phyloP scores from a whole-genome alignment of 2,888 invertebrate species.

The Micoletzkya japonica region DNA sequence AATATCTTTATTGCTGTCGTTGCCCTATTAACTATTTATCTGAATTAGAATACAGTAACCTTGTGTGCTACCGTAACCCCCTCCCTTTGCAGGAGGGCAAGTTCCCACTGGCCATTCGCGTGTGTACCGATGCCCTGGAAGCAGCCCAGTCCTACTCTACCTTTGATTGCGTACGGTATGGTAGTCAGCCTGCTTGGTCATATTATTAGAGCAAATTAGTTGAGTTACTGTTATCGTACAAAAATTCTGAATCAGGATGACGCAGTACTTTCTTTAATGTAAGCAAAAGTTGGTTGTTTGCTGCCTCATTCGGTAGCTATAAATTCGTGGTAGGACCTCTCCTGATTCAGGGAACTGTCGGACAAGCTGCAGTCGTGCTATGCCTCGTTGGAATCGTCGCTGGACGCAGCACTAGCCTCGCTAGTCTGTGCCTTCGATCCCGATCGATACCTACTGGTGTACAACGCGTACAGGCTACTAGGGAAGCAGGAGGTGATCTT shows the following conservation, averaged over 20 bases:
- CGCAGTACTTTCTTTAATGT: no score
- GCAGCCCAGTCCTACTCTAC: conserved; percentile 39
- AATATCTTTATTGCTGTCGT: not conserved
- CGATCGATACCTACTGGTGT: conserved; percentile 79
- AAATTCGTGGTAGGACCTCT: not conserved
- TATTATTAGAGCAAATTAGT: not conserved
- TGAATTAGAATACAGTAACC: conserved; percentile 3
- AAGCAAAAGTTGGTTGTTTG: no score
- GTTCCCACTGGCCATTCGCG: conserved; percentile 52
- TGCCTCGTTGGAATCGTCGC: conserved; percentile 39
- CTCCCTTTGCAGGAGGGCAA: conserved; percentile 41
- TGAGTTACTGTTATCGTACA: not conserved
- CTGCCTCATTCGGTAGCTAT: not conserved
- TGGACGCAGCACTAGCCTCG: conserved; percentile 43
- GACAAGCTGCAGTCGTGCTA: conserved; percentile 36
- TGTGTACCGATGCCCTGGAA: conserved; percentile 49
- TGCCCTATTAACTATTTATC: no score
- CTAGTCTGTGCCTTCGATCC: conserved; percentile 73
- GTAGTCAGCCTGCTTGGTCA: not conserved
- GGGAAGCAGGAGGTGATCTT: conserved; percentile 76
- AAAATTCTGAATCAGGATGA: no score
- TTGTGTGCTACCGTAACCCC: not conserved
- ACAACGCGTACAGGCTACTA: conserved; percentile 83
- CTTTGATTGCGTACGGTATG: conserved; percentile 46
- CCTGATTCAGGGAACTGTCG: conserved; percentile 41